Evolutionary conservation across 2,888 invertebrate species (phyloP), one percentile per base, ranked within the genome.

Genomic region (Tetheella fluctuosa): DNA sequence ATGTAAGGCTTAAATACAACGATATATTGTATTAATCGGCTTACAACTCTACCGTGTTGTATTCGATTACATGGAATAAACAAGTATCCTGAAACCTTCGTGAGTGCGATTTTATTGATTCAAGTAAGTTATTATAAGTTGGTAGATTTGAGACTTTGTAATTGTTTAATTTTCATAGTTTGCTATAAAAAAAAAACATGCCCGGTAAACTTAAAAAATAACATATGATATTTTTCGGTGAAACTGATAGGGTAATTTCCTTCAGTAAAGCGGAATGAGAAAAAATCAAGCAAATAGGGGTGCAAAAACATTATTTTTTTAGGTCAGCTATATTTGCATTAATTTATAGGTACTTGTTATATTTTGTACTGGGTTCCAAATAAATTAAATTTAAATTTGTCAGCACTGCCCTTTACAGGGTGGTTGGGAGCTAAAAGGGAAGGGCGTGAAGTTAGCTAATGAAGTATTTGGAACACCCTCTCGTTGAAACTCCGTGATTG

Each of bases 381-480:
- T 30, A 30, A 30, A 30, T 30, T 52, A 25, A 25, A 52, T 23
- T n/a, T 30, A 30, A 66, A 61, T 64, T 68, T 66, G 71, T 68
- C 69, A 73, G 65, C 39, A 65, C 67, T 71, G 69, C 68, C 71
- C 71, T 71, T 64, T 71, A 63, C 64, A 59, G 64, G 28, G 57
- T 57, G 63, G 56, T 58, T 37, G 60, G 61, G 59, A 62, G 68
- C 59, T 64, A 64, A 34, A 59, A 52, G 62, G 61, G 64, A 68
- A 69, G 70, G 73, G 71, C 66, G 77, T 71, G 69, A 80, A 83
- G 76, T 78, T 74, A 81, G 79, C 81, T 85, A 85, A 85, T 85
- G 85, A 85, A 83, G 83, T 79, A 80, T 81, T 82, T 79, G 71
- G 67, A 67, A 69, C 74, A 66, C 69, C 67, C 69, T 68, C 66